Evolutionary conservation across 2,888 invertebrate species (phyloP), one percentile per base, ranked within the genome.

Genomic region (Diaperis boleti): DNA sequence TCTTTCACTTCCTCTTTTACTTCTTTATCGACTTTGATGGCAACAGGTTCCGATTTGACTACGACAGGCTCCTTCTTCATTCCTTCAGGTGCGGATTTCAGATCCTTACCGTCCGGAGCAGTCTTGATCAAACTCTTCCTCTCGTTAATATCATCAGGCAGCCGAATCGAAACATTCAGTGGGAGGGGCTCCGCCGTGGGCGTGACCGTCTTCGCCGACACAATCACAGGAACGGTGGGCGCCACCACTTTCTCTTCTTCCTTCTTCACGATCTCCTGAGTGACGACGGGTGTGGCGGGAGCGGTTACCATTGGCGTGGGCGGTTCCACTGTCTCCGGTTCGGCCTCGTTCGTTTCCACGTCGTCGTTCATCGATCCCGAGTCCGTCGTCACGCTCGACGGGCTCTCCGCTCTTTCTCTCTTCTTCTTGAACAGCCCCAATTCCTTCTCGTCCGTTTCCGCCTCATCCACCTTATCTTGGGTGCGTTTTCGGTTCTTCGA

Each of bases 341-440:
- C 79, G 0, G 82, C 71, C 54, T 76, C 78, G 50, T 73, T 74
- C 60, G 72, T 79, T 64, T 86, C 86, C 8, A 80, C 83, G 63
- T 87, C 87, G 78, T 92, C 91, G 82, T 91, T 88, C 44, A 92
- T 88, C 35, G 94, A 90, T 74, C 92, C 93, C 74, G 93, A 93
- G 76, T 93, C 94, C 66, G 93, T 92, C 41, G 92, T 92, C 64
- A 92, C 86, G 77, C 93, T 94, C 35, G 91, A 89, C 8, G 94
- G 94, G 82, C 94, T 94, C 75, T 82, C 82, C 2, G 81, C 78
- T 39, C 81, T 66, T 47, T 82, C 82, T 29, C 87, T 80, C 70
- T 86, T 86, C 75, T 83, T 83, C 70, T 83, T 83, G 62, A 79
- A 78, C 63, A 78, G 71, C 14, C 80, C 76, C 15, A 80, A 69